Percentiles rank a stretch among this genome's conserved stretches.
Conservation (phyloP, 2,888 invertebrate genomes). For the Dioctria rufipes region DNA sequence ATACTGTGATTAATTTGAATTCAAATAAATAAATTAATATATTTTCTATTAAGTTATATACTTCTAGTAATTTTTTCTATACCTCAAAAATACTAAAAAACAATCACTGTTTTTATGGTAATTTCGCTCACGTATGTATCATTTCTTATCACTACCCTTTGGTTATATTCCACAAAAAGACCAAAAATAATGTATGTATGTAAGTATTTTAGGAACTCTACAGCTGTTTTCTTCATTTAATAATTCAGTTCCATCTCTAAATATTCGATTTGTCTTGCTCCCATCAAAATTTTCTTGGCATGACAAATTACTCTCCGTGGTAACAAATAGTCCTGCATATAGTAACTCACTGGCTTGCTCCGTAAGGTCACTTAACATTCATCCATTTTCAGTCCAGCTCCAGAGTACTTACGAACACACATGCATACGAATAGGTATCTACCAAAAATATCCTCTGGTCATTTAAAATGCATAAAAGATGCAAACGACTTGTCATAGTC, state of each 20-base stretch:
- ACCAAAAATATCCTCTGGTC: constrained; percentile 44
- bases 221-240: constrained; percentile 27
- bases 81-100: no score
- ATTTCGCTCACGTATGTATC: no score
- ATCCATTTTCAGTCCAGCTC: constrained; percentile 32
- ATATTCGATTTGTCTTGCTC: constrained; percentile 1
- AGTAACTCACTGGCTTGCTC: constrained; percentile 37
- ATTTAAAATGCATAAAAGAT: constrained; percentile 51
- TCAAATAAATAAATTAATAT: no score
- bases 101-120: no score
- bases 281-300: constrained; percentile 4
- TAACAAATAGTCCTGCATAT: constrained; percentile 42
- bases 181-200: no score
- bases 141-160: no score
- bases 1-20: no score
- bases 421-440: not conserved
- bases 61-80: no score
- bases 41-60: no score
- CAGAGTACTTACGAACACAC: no score
- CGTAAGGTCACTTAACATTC: constrained; percentile 45
- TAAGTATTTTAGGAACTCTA: not conserved
- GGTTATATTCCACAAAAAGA: no score
- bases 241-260: constrained; percentile 16
- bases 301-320: constrained; percentile 40
- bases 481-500: constrained; percentile 50